Percentiles rank a stretch among this genome's conserved stretches.
Conservation (phyloP, 2,113 vertebrate species). For the Aegithalos caudatus region DNA sequence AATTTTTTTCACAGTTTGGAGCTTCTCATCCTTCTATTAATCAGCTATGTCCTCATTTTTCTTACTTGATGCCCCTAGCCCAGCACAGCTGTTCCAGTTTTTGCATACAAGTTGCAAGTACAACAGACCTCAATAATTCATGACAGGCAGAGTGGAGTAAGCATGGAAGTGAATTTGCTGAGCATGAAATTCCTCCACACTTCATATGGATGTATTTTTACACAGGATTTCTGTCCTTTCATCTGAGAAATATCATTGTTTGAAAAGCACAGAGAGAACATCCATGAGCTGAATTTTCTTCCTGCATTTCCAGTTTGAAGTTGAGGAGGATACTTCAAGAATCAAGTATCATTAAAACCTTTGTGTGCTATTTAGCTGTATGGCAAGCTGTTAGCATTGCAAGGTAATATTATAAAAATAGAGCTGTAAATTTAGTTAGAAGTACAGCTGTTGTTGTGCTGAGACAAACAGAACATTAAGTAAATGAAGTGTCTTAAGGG, state of each 20-base stretch:
- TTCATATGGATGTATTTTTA: neutral
- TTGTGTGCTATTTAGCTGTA: neutral
- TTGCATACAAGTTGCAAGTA: neutral
- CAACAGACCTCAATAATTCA: neutral
- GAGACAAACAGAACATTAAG: neutral
- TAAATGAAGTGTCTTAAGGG: neutral
- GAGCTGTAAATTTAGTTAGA: neutral
- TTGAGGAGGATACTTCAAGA: neutral
- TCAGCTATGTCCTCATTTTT: neutral
- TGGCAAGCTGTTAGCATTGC: neutral
- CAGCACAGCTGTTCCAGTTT: neutral
- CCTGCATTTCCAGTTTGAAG: neutral
- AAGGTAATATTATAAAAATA: neutral
- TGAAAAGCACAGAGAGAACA: neutral
- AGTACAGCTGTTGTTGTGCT: neutral
- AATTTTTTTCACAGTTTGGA: neutral
- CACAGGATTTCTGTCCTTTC: neutral
- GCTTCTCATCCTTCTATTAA: neutral
- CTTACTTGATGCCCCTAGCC: neutral
- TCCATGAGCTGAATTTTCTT: neutral
- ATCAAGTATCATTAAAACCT: neutral
- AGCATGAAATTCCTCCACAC: neutral
- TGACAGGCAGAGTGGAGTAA: neutral
- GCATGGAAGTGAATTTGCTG: neutral
- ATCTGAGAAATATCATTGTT: neutral